Evolutionary conservation across 1,140 invertebrate genomes (phyloP).

Genomic region (Hormaphis cornu): DNA sequence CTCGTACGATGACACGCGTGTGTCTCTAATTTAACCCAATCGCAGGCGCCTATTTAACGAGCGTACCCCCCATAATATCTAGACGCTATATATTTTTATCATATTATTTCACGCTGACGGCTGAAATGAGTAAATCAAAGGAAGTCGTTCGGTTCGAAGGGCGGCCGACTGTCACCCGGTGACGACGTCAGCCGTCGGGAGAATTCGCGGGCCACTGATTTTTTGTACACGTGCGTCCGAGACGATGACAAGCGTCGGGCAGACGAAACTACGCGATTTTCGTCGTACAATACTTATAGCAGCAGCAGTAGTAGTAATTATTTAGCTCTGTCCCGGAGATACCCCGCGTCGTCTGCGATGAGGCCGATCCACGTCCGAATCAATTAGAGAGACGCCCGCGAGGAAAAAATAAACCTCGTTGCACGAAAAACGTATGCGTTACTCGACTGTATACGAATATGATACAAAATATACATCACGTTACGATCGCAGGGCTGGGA

Average conservation of each 20-base stretch:
- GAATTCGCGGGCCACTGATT: conserved; percentile 19
- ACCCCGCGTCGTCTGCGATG: too few relatives aligned
- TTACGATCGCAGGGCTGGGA: too few relatives aligned
- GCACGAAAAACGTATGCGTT: too few relatives aligned
- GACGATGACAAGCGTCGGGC: not conserved
- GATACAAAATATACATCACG: too few relatives aligned
- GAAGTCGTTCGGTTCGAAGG: conserved; percentile 32
- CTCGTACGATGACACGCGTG: not conserved
- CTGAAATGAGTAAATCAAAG: conserved; percentile 28
- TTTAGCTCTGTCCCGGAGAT: too few relatives aligned
- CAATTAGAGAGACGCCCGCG: not conserved
- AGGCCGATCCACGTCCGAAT: not conserved
- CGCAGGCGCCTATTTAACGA: conserved; percentile 19
- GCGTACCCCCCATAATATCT: not conserved
- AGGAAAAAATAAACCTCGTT: not conserved
- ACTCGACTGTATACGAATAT: too few relatives aligned
- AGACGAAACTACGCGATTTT: not conserved
- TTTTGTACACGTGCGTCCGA: conserved; percentile 1
- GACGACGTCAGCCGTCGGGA: not conserved
- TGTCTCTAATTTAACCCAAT: conserved; percentile 28
- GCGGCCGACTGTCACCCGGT: conserved; percentile 14
- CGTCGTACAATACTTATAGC: too few relatives aligned
- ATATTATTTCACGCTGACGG: not conserved
- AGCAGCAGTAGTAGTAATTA: too few relatives aligned
- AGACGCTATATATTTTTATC: not conserved